A percentile compares a stretch with the other conserved stretches of the same genome.
phyloP scores from a whole-genome alignment of 2,113 vertebrate genomes.

The Zeus faber region DNA sequence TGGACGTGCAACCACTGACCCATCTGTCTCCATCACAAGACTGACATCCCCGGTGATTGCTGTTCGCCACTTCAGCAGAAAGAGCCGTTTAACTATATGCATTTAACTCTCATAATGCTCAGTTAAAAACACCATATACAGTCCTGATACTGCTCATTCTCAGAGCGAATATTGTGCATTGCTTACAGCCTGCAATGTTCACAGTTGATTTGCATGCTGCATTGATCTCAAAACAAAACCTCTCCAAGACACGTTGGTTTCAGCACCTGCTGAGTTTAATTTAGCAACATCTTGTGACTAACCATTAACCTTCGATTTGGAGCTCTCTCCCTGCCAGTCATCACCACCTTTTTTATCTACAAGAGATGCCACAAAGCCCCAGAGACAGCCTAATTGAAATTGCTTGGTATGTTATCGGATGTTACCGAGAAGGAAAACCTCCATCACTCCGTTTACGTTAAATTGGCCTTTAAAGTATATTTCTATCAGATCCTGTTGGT shows the following conservation, averaged over 20 bases:
- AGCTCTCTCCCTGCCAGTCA: neutral
- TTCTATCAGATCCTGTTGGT: neutral
- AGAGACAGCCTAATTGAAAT: neutral
- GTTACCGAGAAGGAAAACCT: slow-evolving; percentile 3
- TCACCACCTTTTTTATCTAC: neutral
- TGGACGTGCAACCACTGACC: slow-evolving; percentile 11
- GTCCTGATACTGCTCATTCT: neutral
- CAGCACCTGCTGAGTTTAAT: slow-evolving; percentile 21
- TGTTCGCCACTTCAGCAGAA: slow-evolving; percentile 32
- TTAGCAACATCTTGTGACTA: slow-evolving; percentile 13
- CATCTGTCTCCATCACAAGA: slow-evolving; percentile 9
- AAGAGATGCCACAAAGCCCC: neutral
- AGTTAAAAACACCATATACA: neutral
- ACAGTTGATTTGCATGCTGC: slow-evolving; percentile 9
- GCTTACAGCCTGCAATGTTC: slow-evolving; percentile 4
- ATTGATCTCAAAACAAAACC: slow-evolving; percentile 3
- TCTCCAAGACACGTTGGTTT: slow-evolving; percentile 6
- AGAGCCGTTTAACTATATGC: slow-evolving; percentile 10
- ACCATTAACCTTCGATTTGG: neutral
- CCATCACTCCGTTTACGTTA: slow-evolving; percentile 10
- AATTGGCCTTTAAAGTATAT: slow-evolving; percentile 25
- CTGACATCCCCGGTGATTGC: slow-evolving; percentile 25
- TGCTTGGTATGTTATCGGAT: slow-evolving; percentile 8
- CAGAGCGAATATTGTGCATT: too few species aligned
- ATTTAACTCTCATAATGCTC: slow-evolving; percentile 1